Conservation (phyloP, 2,888 invertebrate genomes). For the Drosophila bunnanda region DNA sequence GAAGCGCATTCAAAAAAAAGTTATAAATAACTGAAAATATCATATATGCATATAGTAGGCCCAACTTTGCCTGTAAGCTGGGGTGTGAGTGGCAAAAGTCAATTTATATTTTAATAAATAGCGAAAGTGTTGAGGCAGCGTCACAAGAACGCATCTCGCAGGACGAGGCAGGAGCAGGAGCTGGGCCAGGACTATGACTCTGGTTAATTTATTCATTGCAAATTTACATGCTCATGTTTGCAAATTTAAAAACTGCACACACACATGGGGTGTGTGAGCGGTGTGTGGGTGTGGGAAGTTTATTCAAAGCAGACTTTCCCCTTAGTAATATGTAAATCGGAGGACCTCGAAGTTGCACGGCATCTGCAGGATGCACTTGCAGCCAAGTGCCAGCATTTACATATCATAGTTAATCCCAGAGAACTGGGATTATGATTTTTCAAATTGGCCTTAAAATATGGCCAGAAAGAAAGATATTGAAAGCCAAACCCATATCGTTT, state of each 20-base stretch:
- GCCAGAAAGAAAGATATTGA: background rate
- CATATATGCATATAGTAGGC: conserved; percentile 3
- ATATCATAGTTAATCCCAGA: conserved; percentile 29
- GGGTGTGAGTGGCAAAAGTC: conserved; percentile 44
- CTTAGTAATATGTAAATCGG: conserved; percentile 76
- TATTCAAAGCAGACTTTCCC: conserved; percentile 78
- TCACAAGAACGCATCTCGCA: conserved; percentile 25
- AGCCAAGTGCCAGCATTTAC: conserved; percentile 32
- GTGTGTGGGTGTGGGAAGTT: conserved; percentile 46
- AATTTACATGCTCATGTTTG: conserved; percentile 79
- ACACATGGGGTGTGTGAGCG: conserved; percentile 17
- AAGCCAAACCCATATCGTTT: background rate
- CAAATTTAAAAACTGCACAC: conserved; percentile 76
- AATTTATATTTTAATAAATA: conserved; percentile 74
- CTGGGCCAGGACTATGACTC: conserved; percentile 35
- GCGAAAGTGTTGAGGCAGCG: conserved; percentile 73
- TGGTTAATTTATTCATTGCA: conserved; percentile 78
- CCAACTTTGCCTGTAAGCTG: conserved; percentile 1
- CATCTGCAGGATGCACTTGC: conserved; percentile 23
- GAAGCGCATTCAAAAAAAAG: background rate
- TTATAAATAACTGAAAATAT: background rate
- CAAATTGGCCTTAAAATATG: conserved; percentile 4
- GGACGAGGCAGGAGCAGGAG: background rate
- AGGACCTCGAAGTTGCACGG: conserved; percentile 22
- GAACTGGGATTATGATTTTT: conserved; percentile 18